phyloP scores from a whole-genome alignment of 1,140 invertebrate genomes.

The Leucophenga varia region DNA sequence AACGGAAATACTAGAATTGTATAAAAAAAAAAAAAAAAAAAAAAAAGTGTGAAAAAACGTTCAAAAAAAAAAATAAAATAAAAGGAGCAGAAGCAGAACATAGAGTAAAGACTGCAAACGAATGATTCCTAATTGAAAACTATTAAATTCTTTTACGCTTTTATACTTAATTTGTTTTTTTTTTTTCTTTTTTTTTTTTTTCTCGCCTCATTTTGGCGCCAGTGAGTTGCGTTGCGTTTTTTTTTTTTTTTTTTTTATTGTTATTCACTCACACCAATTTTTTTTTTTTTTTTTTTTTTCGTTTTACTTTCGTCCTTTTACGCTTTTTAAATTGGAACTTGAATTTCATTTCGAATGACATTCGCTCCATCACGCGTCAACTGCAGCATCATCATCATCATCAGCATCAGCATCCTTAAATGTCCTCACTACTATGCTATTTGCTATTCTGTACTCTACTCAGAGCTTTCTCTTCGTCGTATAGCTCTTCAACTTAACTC shows the following conservation, averaged over 20 bases:
- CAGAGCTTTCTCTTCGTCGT: no score
- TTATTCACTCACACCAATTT: conserved; percentile 13
- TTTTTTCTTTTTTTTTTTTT: conserved; percentile 2
- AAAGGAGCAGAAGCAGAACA: conserved; percentile 13
- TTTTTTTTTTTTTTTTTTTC: background rate
- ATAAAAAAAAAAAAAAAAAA: no score
- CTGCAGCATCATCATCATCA: conserved; percentile 43
- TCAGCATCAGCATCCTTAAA: no score
- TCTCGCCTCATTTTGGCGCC: no score
- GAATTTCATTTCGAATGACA: conserved; percentile 57
- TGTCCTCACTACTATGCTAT: no score
- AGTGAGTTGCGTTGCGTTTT: conserved; percentile 1
- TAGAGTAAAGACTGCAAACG: conserved; percentile 52
- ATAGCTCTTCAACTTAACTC: no score
- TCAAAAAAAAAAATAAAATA: background rate
- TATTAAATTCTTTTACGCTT: conserved; percentile 48
- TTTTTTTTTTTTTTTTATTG: conserved; percentile 16
- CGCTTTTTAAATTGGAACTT: conserved; percentile 49
- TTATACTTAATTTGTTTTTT: conserved; percentile 30
- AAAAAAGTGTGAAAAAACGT: no score
- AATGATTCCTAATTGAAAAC: conserved; percentile 55
- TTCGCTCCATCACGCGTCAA: conserved; percentile 56
- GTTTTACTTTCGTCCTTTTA: conserved; percentile 6
- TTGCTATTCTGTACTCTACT: no score
- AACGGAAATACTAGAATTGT: no score